A percentile compares a stretch with the other conserved stretches of the same genome.
These are phyloP conservation scores for Engraulis encrasicolus DNA, from an alignment of 2,113 vertebrate genomes.

Conservation along the genomic window DNA sequence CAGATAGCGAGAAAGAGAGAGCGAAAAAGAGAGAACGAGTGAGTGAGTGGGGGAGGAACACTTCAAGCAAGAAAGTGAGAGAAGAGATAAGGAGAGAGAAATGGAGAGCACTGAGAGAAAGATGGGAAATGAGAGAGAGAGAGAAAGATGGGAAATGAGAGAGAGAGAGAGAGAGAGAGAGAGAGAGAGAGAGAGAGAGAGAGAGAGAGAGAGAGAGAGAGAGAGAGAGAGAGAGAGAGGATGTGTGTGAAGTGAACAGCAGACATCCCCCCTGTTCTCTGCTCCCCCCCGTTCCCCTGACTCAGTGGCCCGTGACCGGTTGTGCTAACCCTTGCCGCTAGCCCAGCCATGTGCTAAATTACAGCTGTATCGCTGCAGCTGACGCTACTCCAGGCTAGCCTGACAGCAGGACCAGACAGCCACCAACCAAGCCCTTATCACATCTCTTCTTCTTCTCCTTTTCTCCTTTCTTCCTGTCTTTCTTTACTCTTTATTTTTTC, in stretches of 20 bases:
- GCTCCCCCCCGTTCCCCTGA: neutral
- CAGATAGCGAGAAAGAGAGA: neutral
- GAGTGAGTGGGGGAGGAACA: neutral
- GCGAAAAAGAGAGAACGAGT: neutral
- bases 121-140: neutral
- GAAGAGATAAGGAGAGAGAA: neutral
- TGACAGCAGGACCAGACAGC: neutral
- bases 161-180: neutral
- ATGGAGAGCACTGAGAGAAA: no score
- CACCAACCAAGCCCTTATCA: neutral
- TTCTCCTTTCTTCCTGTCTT: no score
- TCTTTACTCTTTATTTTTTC: neutral
- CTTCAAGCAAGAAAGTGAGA: neutral
- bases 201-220: neutral
- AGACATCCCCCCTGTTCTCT: neutral
- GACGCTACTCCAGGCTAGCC: neutral
- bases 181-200: neutral
- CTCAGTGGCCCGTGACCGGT: slow-evolving; percentile 42
- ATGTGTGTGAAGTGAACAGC: neutral
- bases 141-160: no score
- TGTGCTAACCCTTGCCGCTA: slow-evolving; percentile 68
- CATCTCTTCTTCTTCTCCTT: neutral
- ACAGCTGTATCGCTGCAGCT: slow-evolving; percentile 52
- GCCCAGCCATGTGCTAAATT: slow-evolving; percentile 74
- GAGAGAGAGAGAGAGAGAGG: neutral